phyloP scores from a whole-genome alignment of 1,140 invertebrate genomes.

The Melipona quadrifasciata region DNA sequence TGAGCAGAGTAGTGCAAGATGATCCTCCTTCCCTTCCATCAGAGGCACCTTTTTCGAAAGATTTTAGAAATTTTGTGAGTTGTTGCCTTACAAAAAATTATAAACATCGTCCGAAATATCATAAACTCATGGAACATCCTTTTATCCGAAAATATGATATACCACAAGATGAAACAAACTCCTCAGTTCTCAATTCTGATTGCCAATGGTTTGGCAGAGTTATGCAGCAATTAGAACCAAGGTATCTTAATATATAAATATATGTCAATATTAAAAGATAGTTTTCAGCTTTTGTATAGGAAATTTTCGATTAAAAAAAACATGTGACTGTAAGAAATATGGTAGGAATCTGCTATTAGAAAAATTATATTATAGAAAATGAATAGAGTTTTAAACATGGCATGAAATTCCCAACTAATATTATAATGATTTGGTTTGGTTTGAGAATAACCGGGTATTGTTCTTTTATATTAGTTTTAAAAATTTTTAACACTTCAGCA shows the following conservation, averaged over 20 bases:
- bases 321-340: neutral
- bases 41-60: slow-evolving; percentile 86
- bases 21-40: slow-evolving; percentile 92
- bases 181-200: slow-evolving; percentile 70
- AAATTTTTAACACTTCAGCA: slow-evolving; percentile 55
- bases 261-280: neutral
- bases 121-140: slow-evolving; percentile 92
- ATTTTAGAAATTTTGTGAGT: slow-evolving; percentile 79
- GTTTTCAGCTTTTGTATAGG: slow-evolving; percentile 22
- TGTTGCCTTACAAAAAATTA: slow-evolving; percentile 97
- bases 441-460: slow-evolving; percentile 72
- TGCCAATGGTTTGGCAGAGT: slow-evolving; percentile 78
- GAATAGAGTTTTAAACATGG: slow-evolving; percentile 72
- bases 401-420: slow-evolving; percentile 80
- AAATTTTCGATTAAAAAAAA: slow-evolving; percentile 2
- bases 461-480: slow-evolving; percentile 49
- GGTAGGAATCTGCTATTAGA: slow-evolving; percentile 23
- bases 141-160: slow-evolving; percentile 93
- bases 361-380: slow-evolving; percentile 43
- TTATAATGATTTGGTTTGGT: slow-evolving; percentile 80
- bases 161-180: slow-evolving; percentile 67
- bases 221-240: slow-evolving; percentile 79
- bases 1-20: slow-evolving; percentile 92
- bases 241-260: slow-evolving; percentile 59
- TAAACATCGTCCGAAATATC: slow-evolving; percentile 96